Evolutionary conservation across 2,888 invertebrate genomes (phyloP).

Genomic region (Sinopyrophorus schimmeli): DNA sequence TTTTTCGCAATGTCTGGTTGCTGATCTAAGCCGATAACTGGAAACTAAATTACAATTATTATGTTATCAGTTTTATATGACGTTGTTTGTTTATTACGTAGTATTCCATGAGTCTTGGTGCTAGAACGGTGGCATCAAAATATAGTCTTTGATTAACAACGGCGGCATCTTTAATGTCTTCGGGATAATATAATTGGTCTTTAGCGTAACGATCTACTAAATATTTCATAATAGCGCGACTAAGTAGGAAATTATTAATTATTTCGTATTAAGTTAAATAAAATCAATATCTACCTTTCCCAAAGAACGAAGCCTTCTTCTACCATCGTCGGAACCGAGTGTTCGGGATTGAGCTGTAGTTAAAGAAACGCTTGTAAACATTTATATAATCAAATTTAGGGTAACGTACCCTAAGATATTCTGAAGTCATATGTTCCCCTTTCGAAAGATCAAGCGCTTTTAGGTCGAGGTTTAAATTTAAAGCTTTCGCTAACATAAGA

Average conservation of each 20-base stretch:
- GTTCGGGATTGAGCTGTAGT: slow-evolving; percentile 70
- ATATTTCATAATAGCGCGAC: slow-evolving; percentile 70
- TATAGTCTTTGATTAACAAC: slow-evolving; percentile 65
- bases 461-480: slow-evolving; percentile 68
- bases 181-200: slow-evolving; percentile 67
- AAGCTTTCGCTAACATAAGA: slow-evolving; percentile 64
- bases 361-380: slow-evolving; percentile 2
- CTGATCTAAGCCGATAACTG: slow-evolving; percentile 38
- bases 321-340: slow-evolving; percentile 72
- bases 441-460: slow-evolving; percentile 64
- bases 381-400: slow-evolving; percentile 14
- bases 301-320: slow-evolving; percentile 71
- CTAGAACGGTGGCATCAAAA: slow-evolving; percentile 65
- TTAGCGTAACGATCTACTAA: slow-evolving; percentile 67
- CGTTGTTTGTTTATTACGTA: slow-evolving; percentile 58
- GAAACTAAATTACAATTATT: slow-evolving; percentile 37
- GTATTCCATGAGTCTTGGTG: slow-evolving; percentile 58
- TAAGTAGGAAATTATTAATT: slow-evolving; percentile 48
- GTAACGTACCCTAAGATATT: slow-evolving; percentile 65
- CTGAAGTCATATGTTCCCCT: slow-evolving; percentile 67
- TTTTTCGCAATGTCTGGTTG: slow-evolving; percentile 38
- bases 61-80: background rate
- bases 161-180: slow-evolving; percentile 64
- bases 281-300: slow-evolving; percentile 74
- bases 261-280: background rate